These are phyloP conservation scores for Lordiphosa stackelbergi DNA, from an alignment of 1,140 invertebrate species.

Conservation along the genomic window DNA sequence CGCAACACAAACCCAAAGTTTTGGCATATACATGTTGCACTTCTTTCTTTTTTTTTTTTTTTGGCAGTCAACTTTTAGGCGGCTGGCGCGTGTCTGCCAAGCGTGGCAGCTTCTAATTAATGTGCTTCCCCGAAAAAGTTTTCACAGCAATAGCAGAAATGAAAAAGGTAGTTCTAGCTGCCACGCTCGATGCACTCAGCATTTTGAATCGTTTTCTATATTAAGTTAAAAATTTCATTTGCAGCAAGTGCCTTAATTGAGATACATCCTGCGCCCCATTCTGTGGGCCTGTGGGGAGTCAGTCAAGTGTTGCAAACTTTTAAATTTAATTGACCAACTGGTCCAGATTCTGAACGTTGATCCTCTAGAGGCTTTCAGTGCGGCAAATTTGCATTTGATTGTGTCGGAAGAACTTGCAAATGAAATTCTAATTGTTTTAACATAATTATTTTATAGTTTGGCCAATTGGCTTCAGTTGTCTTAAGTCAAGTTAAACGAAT, in stretches of 20 bases:
- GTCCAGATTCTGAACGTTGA: slow-evolving; percentile 4
- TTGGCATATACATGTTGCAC: slow-evolving; percentile 50
- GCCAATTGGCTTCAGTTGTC: slow-evolving; percentile 29
- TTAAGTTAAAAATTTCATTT: slow-evolving; percentile 68
- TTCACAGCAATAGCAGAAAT: slow-evolving; percentile 20
- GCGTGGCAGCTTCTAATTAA: slow-evolving; percentile 73
- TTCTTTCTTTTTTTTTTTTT: slow-evolving; percentile 15
- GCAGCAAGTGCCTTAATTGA: slow-evolving; percentile 51
- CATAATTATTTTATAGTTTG: slow-evolving; percentile 32
- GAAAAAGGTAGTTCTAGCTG: slow-evolving; percentile 10
- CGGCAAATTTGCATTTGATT: slow-evolving; percentile 32
- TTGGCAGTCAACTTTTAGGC: slow-evolving; percentile 48
- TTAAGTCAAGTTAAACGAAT: no score
- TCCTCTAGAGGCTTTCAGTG: background rate
- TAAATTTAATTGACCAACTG: slow-evolving; percentile 61
- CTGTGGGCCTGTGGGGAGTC: slow-evolving; percentile 4
- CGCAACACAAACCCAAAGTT: slow-evolving; percentile 47
- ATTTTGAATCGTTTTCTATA: slow-evolving; percentile 39
- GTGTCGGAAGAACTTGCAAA: slow-evolving; percentile 43
- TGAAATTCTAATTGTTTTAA: slow-evolving; percentile 59
- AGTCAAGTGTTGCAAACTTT: slow-evolving; percentile 49
- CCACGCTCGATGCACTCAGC: no score
- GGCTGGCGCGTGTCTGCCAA: slow-evolving; percentile 51
- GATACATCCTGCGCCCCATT: background rate
- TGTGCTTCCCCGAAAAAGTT: slow-evolving; percentile 48